phyloP scores from a whole-genome alignment of 2,113 vertebrate species.

The Catharus bicknelli region DNA sequence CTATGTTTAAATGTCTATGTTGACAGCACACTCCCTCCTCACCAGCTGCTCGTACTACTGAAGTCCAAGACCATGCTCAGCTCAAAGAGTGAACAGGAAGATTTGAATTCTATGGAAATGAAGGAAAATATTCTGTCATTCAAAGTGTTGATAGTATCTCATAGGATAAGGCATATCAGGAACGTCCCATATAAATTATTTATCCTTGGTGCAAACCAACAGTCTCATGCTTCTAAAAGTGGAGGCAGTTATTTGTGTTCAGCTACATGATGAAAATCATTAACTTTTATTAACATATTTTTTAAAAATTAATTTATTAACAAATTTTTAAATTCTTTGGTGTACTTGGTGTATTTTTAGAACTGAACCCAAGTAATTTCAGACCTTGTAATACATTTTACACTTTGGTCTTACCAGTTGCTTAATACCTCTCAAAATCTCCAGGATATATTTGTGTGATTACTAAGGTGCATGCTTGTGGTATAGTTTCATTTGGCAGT shows the following conservation, averaged over 20 bases:
- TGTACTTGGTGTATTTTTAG: not conserved
- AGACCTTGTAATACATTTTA: not conserved
- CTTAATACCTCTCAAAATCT: not conserved
- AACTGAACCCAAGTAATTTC: not conserved
- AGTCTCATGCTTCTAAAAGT: not conserved
- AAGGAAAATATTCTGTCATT: not conserved
- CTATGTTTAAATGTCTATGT: rapidly evolving
- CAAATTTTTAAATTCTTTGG: not conserved
- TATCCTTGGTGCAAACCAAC: not conserved
- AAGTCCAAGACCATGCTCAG: not conserved
- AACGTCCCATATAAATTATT: not conserved
- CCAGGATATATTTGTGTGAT: not conserved
- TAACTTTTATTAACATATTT: not conserved
- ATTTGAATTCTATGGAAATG: not conserved
- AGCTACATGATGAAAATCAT: not conserved
- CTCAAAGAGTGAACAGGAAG: not conserved
- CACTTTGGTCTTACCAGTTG: not conserved
- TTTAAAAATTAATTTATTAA: no score
- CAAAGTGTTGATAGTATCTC: not conserved
- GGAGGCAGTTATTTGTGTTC: not conserved
- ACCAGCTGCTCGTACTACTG: not conserved
- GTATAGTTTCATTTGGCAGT: not conserved
- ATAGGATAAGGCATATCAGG: not conserved
- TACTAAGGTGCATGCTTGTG: not conserved
- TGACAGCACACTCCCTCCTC: not conserved